These are phyloP conservation scores for Spilarctia lutea DNA, from an alignment of 2,888 invertebrate species.

Conservation along the genomic window DNA sequence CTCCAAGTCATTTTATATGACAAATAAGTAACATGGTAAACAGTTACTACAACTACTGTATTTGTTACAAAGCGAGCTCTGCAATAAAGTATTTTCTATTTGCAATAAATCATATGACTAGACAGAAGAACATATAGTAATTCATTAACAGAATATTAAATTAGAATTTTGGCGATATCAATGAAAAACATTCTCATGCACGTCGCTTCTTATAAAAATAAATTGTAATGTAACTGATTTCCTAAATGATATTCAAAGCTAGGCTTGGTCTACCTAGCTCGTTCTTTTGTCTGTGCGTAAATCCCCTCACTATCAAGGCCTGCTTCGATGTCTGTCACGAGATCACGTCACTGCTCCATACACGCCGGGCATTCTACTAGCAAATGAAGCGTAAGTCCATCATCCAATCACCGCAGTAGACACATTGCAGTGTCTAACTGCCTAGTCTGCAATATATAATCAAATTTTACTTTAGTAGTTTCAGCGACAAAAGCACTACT, in stretches of 20 bases:
- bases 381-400: too few relatives aligned
- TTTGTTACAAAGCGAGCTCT: neutral
- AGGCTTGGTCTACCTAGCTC: too few relatives aligned
- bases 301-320: too few relatives aligned
- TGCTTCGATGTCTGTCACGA: too few relatives aligned
- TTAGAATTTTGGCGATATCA: too few relatives aligned
- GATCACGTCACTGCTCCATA: too few relatives aligned
- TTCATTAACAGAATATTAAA: neutral
- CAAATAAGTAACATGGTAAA: slow-evolving; percentile 41
- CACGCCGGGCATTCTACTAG: too few relatives aligned
- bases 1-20: neutral
- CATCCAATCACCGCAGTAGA: neutral
- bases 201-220: neutral
- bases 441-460: neutral
- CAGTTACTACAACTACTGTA: slow-evolving; percentile 18
- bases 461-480: neutral
- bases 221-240: neutral
- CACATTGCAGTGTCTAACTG: neutral
- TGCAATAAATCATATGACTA: neutral
- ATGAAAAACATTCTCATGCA: too few relatives aligned
- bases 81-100: neutral
- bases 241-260: too few relatives aligned
- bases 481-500: neutral
- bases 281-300: too few relatives aligned
- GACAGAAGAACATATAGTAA: neutral